Evolutionary conservation across 2,888 invertebrate genomes (phyloP), one percentile per base, ranked within the genome.

Genomic region (Pristionchus maxplancki): DNA sequence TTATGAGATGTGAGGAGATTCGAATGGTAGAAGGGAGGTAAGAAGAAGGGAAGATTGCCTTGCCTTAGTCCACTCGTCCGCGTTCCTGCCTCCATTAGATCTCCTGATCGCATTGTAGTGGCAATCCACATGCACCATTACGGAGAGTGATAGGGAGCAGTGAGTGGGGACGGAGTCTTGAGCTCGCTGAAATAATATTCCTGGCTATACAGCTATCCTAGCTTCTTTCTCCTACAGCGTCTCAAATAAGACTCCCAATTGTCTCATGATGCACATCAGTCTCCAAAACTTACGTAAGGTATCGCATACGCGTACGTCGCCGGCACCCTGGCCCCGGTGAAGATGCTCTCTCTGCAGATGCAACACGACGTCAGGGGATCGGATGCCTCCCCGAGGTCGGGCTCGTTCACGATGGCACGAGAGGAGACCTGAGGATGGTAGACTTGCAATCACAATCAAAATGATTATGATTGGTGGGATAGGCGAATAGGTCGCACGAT

Each of bases 101-200:
- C 91, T 86, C 37, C 91, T 48, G 34, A 99, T 98, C 44, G 99
- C 99, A 0, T 97, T 97, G 96, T 98, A 97, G 95, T 99, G 99
- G 94, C 99, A 99, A 95, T 99, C 99, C 6, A 98, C 97, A 95
- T 99, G 99, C 44, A 99, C 98, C 62, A 98, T 97, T 96, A 99
- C 99, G 96, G 99, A 99, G 96, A 99, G 98, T 24, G 98, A 98
- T 58, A 99, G 98, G 0, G 98, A 81, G 34, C 64, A 78, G 44
- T 88, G 78, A 15, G 88, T 58, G 34, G 88, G 88, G 0, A 40
- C 50, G 8, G 28, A 20, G 28, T 67, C 50, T 37, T 40, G 64
- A 0, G 62, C 31, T 24, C 82, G 11, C 53, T 85, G 64, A n/a
- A 50, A 37, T 20, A 44, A 44, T 44, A 11, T 9, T 9, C 8